These are phyloP conservation scores for Halcyon smyrnensis DNA, from an alignment of 2,797 vertebrate species.

Conservation along the genomic window DNA sequence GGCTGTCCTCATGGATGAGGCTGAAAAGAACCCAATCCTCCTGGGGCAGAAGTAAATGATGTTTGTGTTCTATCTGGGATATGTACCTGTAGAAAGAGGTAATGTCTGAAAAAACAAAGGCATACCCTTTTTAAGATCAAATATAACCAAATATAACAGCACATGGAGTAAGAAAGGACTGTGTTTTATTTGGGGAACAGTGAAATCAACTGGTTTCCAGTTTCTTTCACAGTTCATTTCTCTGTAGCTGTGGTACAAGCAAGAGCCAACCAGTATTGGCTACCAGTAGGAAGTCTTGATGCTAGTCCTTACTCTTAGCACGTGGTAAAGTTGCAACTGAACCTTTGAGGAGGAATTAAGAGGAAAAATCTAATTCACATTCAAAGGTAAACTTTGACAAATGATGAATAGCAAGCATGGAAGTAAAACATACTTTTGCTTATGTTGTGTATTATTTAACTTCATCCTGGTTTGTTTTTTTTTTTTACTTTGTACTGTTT, in stretches of 20 bases:
- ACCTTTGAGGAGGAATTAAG: background rate
- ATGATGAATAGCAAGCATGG: background rate
- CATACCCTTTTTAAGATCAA: background rate
- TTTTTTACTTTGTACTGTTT: background rate
- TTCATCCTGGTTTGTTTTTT: background rate
- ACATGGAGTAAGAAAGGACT: background rate
- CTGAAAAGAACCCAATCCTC: background rate
- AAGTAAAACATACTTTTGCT: background rate
- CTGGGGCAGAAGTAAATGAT: background rate
- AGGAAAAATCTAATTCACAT: background rate
- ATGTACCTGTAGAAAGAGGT: background rate
- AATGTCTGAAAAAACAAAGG: background rate
- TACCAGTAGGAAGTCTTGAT: background rate
- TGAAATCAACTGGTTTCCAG: background rate
- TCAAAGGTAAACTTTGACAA: conserved; percentile 22
- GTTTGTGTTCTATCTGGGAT: background rate
- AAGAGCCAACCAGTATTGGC: background rate
- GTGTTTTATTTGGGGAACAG: background rate
- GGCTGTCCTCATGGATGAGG: background rate
- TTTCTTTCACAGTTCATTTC: conserved; percentile 21
- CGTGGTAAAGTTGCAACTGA: background rate
- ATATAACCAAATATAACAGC: background rate
- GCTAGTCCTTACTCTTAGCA: background rate
- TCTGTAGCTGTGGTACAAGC: conserved; percentile 20
- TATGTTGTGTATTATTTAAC: background rate